A percentile compares a stretch with the other conserved stretches of the same genome.
Conservation (phyloP, 2,888 invertebrate genomes). For the Acrocyrtus sp. region DNA sequence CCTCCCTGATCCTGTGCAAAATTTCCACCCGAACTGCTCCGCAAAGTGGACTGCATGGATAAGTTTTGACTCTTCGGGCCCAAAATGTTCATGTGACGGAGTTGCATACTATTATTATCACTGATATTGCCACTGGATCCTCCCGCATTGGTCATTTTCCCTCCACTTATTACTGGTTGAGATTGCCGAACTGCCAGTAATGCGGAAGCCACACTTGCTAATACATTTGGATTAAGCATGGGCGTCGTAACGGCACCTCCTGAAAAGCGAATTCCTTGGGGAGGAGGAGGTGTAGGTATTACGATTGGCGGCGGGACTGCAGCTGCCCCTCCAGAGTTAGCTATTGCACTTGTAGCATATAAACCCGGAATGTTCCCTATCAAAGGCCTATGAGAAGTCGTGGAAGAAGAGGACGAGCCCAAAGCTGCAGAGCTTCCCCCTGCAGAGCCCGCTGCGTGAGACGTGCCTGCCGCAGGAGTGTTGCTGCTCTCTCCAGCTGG, state of each 20-base stretch:
- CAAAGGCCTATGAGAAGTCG: no score
- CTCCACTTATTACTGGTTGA: slow-evolving; percentile 21
- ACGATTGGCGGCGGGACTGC: slow-evolving; percentile 46
- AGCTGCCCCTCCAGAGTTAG: slow-evolving; percentile 25
- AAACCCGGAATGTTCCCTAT: slow-evolving; percentile 51
- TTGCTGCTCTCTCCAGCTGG: background rate
- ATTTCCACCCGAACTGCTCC: slow-evolving; percentile 2
- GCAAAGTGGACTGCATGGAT: background rate
- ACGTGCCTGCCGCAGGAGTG: background rate
- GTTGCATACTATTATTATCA: slow-evolving; percentile 8
- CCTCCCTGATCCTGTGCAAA: slow-evolving; percentile 37
- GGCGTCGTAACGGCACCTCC: slow-evolving; percentile 4
- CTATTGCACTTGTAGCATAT: slow-evolving; percentile 44
- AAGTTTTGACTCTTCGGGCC: slow-evolving; percentile 12
- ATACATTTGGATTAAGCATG: slow-evolving; percentile 41
- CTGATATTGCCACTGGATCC: background rate
- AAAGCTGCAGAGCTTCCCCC: slow-evolving; percentile 2
- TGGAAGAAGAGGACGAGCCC: no score
- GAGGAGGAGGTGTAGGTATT: slow-evolving; percentile 47
- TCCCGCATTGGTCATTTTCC: background rate
- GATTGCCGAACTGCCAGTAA: slow-evolving; percentile 32
- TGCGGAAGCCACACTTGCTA: slow-evolving; percentile 59
- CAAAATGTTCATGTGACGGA: slow-evolving; percentile 6
- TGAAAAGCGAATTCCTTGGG: slow-evolving; percentile 17
- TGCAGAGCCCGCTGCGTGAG: background rate